Evolutionary conservation across 2,888 invertebrate genomes (phyloP).

Genomic region (Escarpia spicata): DNA sequence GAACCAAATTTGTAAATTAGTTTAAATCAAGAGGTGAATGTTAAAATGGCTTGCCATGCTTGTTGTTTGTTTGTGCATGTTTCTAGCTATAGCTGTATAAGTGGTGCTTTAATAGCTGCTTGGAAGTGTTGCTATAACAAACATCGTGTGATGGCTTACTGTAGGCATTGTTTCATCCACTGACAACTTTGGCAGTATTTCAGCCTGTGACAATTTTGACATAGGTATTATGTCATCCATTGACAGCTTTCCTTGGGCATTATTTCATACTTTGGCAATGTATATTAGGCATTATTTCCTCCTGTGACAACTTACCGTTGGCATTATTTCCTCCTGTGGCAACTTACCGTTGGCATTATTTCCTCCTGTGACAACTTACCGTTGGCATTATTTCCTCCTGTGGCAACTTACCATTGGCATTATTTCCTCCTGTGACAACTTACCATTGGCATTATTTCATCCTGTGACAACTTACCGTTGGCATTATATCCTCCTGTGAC

Average conservation of each 20-base stretch:
- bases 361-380: too few relatives aligned
- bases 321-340: neutral
- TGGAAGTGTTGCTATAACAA: neutral
- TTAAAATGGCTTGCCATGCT: neutral
- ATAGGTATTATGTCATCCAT: neutral
- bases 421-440: neutral
- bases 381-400: too few relatives aligned
- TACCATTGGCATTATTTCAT: neutral
- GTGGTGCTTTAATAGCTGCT: neutral
- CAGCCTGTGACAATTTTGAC: too few relatives aligned
- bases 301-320: too few relatives aligned
- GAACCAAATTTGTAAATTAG: neutral
- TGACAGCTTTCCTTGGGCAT: neutral
- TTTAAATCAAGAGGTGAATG: neutral
- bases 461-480: neutral
- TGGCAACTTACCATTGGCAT: too few relatives aligned
- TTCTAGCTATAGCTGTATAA: neutral
- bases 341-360: neutral
- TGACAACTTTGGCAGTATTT: too few relatives aligned
- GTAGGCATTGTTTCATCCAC: too few relatives aligned
- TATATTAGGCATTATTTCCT: too few relatives aligned
- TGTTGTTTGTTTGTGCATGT: neutral
- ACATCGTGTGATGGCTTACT: neutral
- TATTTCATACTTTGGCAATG: too few relatives aligned
- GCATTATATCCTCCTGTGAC: too few relatives aligned